These are phyloP conservation scores for Arenaria interpres DNA, from an alignment of 2,113 vertebrate genomes.

Conservation along the genomic window DNA sequence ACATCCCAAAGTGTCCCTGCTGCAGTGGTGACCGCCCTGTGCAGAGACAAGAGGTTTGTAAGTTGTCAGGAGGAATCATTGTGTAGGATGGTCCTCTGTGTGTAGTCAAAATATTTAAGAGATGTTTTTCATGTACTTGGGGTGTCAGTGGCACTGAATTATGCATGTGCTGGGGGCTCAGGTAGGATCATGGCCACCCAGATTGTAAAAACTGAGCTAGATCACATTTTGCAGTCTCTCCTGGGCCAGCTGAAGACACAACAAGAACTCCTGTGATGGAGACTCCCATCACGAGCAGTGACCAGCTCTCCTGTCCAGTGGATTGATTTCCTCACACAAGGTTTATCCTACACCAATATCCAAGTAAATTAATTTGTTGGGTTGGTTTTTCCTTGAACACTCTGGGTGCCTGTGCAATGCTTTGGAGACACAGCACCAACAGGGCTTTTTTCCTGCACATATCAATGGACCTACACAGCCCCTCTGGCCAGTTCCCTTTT, in stretches of 20 bases:
- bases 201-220: background rate
- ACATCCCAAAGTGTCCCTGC: background rate
- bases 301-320: background rate
- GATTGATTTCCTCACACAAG: accelerated
- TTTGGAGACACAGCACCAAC: background rate
- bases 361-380: background rate
- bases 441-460: background rate
- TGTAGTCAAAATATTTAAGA: background rate
- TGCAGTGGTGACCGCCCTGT: accelerated
- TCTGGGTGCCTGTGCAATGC: background rate
- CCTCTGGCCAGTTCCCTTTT: background rate
- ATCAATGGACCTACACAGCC: background rate
- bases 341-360: background rate
- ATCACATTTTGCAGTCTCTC: background rate
- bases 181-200: background rate
- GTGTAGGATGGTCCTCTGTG: background rate
- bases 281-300: background rate
- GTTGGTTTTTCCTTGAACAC: background rate
- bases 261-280: background rate
- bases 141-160: background rate
- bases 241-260: background rate
- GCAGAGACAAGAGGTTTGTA: background rate
- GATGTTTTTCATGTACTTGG: background rate
- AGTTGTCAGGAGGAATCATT: background rate
- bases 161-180: background rate